These are phyloP conservation scores for Hyperoplus immaculatus DNA, from an alignment of 2,797 vertebrate species.

Conservation along the genomic window DNA sequence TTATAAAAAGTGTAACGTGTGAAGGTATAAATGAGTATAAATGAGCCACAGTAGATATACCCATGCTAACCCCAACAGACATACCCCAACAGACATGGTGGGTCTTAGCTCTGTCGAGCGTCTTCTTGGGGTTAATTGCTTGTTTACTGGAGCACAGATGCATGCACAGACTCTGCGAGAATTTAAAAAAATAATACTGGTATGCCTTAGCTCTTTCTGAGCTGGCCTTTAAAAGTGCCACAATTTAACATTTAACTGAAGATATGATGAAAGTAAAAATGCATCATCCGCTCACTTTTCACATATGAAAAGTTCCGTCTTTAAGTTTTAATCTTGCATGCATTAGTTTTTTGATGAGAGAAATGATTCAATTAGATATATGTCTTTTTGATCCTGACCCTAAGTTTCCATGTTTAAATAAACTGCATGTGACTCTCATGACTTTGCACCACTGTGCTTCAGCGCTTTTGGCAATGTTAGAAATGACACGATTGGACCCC, in stretches of 20 bases:
- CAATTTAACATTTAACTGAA: neutral
- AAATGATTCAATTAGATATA: neutral
- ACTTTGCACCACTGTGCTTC: slow-evolving; percentile 15
- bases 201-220: neutral
- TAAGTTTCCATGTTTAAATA: neutral
- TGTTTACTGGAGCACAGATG: slow-evolving; percentile 14
- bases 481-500: slow-evolving; percentile 22
- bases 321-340: neutral
- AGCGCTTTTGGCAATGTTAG: neutral
- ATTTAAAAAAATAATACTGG: neutral
- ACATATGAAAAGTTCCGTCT: neutral
- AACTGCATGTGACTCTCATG: neutral
- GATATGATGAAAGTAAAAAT: slow-evolving; percentile 26
- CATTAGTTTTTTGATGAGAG: neutral
- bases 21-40: neutral
- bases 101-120: slow-evolving; percentile 1
- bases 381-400: neutral
- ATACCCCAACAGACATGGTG: slow-evolving; percentile 1
- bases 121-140: slow-evolving; percentile 34
- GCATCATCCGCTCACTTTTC: neutral
- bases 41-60: slow-evolving; percentile 17
- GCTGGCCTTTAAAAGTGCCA: neutral
- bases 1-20: neutral
- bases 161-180: slow-evolving; percentile 11
- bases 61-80: slow-evolving; percentile 21